A percentile compares a stretch with the other conserved stretches of the same genome.
These are phyloP conservation scores for Apostichopus japonicus DNA, from an alignment of 35 echinoderm and acorn worm genomes.

Conservation along the genomic window DNA sequence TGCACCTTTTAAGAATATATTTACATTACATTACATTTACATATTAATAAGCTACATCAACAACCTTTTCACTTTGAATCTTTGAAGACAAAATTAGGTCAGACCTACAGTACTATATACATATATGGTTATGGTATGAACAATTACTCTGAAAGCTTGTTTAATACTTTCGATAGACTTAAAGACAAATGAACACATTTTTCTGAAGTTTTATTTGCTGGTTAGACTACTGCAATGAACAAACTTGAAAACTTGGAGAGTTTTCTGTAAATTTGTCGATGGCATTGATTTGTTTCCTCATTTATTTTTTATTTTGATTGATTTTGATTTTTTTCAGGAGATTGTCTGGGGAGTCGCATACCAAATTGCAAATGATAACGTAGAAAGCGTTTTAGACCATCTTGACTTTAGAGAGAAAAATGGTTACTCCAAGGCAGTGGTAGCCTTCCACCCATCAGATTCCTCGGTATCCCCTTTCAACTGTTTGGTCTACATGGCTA, in stretches of 20 bases:
- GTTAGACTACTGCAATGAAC: no score
- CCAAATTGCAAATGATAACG: conserved; percentile 72
- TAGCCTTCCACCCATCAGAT: conserved; percentile 74
- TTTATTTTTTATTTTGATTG: background rate
- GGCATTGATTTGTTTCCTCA: background rate
- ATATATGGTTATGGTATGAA: no score
- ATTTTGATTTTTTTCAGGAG: conserved; percentile 80
- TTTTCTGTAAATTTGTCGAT: no score
- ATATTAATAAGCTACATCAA: no score
- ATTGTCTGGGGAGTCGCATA: conserved; percentile 94
- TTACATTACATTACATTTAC: no score
- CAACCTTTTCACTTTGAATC: no score
- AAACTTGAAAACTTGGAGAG: no score
- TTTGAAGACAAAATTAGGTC: no score
- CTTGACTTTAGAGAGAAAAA: conserved; percentile 88
- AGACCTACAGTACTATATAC: no score
- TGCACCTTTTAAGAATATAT: no score
- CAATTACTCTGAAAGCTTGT: no score
- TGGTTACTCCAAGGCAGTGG: conserved; percentile 70
- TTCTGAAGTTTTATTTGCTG: background rate
- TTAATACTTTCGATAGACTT: background rate
- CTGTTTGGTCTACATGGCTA: conserved; percentile 75
- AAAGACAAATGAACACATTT: background rate
- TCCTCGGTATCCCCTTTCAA: conserved; percentile 37
- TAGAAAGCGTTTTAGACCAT: conserved; percentile 61